Conservation (phyloP, 2,797 vertebrate species). For the Austrolebias charrua region DNA sequence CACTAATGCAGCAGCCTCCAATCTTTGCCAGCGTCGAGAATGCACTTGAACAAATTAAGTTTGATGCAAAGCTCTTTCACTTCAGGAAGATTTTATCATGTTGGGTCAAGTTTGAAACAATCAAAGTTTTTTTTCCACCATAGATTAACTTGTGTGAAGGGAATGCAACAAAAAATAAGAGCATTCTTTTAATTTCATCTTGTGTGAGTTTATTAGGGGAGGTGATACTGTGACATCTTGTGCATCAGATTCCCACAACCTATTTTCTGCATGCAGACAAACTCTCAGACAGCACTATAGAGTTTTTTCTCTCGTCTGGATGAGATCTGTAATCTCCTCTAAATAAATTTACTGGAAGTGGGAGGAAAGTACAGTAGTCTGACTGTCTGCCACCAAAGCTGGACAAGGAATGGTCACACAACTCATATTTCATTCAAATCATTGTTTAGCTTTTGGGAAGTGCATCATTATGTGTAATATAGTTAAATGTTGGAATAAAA, state of each 20-base stretch:
- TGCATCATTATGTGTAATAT: conserved; percentile 76
- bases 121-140: neutral
- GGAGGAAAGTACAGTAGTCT: conserved; percentile 74
- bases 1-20: conserved; percentile 1
- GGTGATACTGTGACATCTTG: conserved; percentile 29
- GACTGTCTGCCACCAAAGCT: conserved; percentile 68
- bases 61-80: conserved; percentile 27
- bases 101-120: conserved; percentile 18
- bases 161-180: no score
- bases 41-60: conserved; percentile 35
- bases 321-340: conserved; percentile 76
- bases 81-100: conserved; percentile 12
- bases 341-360: conserved; percentile 77
- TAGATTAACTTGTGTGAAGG: conserved; percentile 11
- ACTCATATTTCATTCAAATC: conserved; percentile 75
- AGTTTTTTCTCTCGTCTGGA: conserved; percentile 71
- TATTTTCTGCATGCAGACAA: conserved; percentile 50
- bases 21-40: conserved; percentile 12
- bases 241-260: conserved; percentile 30
- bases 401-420: conserved; percentile 66
- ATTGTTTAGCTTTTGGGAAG: conserved; percentile 74
- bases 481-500: conserved; percentile 71
- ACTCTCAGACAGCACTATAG: conserved; percentile 57
- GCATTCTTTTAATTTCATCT: neutral
- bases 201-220: conserved; percentile 17